These are phyloP conservation scores for Heliconius nattereri DNA, from an alignment of 1,140 invertebrate species.

Conservation along the genomic window DNA sequence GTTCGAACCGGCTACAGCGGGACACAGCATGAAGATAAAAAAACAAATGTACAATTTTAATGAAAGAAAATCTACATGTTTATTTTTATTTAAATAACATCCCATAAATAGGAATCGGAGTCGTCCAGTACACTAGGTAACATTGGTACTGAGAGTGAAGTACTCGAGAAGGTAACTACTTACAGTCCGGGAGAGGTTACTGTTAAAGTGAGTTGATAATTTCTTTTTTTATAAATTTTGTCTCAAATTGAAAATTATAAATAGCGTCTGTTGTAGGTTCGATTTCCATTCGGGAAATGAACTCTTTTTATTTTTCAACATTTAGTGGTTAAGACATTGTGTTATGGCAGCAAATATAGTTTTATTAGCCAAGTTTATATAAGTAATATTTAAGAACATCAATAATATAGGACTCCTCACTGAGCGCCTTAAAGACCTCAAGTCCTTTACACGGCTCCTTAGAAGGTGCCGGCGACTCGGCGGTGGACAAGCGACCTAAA, in stretches of 20 bases:
- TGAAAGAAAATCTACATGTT: no score
- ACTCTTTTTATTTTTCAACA: neutral
- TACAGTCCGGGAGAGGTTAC: slow-evolving; percentile 54
- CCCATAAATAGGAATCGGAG: slow-evolving; percentile 19
- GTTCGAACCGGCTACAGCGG: no score
- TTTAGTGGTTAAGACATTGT: no score
- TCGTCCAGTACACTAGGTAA: slow-evolving; percentile 35
- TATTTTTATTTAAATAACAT: no score
- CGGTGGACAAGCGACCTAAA: slow-evolving; percentile 35
- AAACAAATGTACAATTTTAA: no score
- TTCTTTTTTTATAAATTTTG: no score
- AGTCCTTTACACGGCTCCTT: slow-evolving; percentile 49
- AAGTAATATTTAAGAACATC: no score
- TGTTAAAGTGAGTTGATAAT: slow-evolving; percentile 43
- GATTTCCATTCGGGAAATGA: neutral
- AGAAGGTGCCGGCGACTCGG: slow-evolving; percentile 59
- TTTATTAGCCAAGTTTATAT: no score
- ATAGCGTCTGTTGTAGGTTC: no score
- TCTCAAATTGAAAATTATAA: no score
- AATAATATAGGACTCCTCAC: slow-evolving; percentile 44
- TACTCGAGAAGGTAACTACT: slow-evolving; percentile 64
- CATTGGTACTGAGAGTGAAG: slow-evolving; percentile 58
- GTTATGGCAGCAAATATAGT: no score
- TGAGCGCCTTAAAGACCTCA: slow-evolving; percentile 50
- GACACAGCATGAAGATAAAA: no score